Evolutionary conservation across 2,888 invertebrate species (phyloP).

Genomic region (Hartigia nigra): DNA sequence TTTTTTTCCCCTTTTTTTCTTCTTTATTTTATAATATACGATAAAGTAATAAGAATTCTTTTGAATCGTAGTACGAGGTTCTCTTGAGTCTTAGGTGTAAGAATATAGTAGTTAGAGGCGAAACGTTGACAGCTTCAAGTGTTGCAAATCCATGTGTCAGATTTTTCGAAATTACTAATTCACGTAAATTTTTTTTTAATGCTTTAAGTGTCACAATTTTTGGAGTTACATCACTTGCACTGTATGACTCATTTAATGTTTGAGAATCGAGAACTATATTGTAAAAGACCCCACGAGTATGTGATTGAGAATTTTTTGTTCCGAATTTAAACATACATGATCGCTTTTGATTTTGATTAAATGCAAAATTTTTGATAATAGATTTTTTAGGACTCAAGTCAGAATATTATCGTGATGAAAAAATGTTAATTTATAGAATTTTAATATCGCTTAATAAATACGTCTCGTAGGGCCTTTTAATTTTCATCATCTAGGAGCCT

Average conservation of each 20-base stretch:
- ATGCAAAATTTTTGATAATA: background rate
- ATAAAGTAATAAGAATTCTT: background rate
- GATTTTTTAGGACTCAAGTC: background rate
- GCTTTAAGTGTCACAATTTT: background rate
- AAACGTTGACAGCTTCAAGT: background rate
- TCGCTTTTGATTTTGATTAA: background rate
- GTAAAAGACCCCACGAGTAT: background rate
- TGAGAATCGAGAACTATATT: background rate
- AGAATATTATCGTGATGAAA: background rate
- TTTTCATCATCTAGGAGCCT: conserved; percentile 24
- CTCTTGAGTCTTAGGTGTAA: background rate
- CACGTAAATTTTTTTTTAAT: background rate
- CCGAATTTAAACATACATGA: background rate
- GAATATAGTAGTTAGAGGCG: background rate
- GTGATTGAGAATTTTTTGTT: background rate
- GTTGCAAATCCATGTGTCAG: background rate
- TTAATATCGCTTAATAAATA: background rate
- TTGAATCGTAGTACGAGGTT: background rate
- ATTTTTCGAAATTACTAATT: background rate
- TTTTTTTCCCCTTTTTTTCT: background rate
- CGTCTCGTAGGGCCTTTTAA: background rate
- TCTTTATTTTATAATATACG: background rate
- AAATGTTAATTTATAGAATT: background rate
- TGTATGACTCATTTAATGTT: background rate
- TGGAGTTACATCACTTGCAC: background rate